Conservation (phyloP, 2,797 vertebrate genomes). For the Sebastes hubbsi region DNA sequence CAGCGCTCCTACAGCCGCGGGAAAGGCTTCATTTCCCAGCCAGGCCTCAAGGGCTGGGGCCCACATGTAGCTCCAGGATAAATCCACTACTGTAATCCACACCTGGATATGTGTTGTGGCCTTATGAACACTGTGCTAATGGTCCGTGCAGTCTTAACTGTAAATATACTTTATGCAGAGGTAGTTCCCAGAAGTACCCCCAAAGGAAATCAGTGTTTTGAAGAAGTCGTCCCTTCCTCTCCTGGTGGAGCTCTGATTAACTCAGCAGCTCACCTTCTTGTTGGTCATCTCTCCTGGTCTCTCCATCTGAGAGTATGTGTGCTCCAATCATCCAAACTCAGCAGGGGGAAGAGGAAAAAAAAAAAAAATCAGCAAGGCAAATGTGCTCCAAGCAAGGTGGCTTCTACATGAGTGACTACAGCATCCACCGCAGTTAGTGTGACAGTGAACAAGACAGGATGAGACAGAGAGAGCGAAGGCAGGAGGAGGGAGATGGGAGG, state of each 20-base stretch:
- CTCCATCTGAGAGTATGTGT: slow-evolving; percentile 26
- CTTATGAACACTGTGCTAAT: not conserved
- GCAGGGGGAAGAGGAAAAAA: not conserved
- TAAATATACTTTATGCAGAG: not conserved
- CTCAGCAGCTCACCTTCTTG: slow-evolving; percentile 59
- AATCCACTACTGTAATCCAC: slow-evolving; percentile 76
- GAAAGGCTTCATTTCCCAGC: slow-evolving; percentile 84
- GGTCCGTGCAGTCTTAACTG: not conserved
- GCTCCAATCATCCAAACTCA: slow-evolving; percentile 60
- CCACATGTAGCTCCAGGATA: slow-evolving; percentile 85
- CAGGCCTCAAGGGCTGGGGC: slow-evolving; percentile 79
- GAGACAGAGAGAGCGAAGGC: slow-evolving; percentile 66
- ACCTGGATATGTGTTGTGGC: slow-evolving; percentile 47
- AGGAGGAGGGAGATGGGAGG: slow-evolving; percentile 41
- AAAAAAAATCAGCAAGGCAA: slow-evolving; percentile 44
- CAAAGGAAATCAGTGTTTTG: not conserved
- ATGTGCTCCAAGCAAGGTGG: slow-evolving; percentile 73
- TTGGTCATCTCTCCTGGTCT: slow-evolving; percentile 53
- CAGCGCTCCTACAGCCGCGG: slow-evolving; percentile 77
- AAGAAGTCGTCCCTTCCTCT: slow-evolving; percentile 14
- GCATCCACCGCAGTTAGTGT: slow-evolving; percentile 70
- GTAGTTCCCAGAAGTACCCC: not conserved
- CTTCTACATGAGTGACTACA: slow-evolving; percentile 75
- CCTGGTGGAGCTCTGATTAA: slow-evolving; percentile 15
- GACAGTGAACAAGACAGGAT: slow-evolving; percentile 73